phyloP scores from a whole-genome alignment of 1,140 invertebrate species.

The Drosophila busckii region DNA sequence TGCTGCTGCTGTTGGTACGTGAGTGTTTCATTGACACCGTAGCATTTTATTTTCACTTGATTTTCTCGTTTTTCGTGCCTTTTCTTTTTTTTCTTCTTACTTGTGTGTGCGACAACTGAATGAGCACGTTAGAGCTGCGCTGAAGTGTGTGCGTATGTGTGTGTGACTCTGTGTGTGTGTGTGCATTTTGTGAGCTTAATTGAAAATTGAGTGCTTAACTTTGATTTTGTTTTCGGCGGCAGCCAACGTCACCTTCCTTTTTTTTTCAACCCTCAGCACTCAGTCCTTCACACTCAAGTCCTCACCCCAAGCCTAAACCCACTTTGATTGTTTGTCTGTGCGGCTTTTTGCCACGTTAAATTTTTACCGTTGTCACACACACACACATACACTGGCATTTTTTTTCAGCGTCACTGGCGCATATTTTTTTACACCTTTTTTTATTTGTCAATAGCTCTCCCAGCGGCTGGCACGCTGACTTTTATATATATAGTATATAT shows the following conservation, averaged over 20 bases:
- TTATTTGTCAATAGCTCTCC: conserved; percentile 20
- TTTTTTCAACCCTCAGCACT: no score
- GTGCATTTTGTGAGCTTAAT: conserved; percentile 59
- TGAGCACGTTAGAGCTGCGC: conserved; percentile 27
- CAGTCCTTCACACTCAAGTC: no score
- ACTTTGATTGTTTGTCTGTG: conserved; percentile 45
- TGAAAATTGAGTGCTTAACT: conserved; percentile 62
- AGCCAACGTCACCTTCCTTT: no score
- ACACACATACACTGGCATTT: conserved; percentile 3
- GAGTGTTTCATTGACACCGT: conserved; percentile 45
- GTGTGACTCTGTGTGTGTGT: conserved; percentile 18
- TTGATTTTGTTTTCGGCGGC: conserved; percentile 58
- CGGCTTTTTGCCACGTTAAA: conserved; percentile 47
- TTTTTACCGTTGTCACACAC: conserved; percentile 33
- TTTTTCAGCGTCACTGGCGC: background rate
- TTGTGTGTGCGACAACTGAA: conserved; percentile 17
- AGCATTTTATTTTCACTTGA: conserved; percentile 23
- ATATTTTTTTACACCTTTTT: conserved; percentile 7
- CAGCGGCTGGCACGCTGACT: conserved; percentile 16
- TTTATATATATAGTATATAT: no score
- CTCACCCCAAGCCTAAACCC: no score
- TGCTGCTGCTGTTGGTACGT: conserved; percentile 18
- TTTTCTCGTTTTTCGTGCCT: background rate
- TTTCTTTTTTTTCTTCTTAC: conserved; percentile 10
- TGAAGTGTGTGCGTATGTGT: background rate